Evolutionary conservation across 2,797 vertebrate species (phyloP).

Genomic region (Pseudochaenichthys georgianus): DNA sequence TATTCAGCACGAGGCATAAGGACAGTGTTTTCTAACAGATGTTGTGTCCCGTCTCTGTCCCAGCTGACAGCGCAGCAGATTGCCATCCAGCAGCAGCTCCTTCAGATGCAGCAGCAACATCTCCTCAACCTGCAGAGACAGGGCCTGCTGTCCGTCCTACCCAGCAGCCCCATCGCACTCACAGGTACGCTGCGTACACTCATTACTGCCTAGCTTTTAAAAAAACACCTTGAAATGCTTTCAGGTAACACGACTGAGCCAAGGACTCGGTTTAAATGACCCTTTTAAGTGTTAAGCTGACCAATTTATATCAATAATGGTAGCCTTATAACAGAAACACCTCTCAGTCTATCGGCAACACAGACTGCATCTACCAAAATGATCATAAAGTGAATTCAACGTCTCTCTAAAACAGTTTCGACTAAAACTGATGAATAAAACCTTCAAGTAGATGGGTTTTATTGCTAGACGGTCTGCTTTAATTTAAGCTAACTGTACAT

Average conservation of each 20-base stretch:
- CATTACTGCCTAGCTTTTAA: not conserved
- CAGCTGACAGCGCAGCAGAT: conserved; percentile 96
- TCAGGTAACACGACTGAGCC: not conserved
- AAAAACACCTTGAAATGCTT: not conserved
- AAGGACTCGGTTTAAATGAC: not conserved
- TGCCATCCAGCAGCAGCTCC: conserved; percentile 96
- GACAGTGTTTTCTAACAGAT: conserved; percentile 3
- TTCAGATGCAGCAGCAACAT: conserved; percentile 98
- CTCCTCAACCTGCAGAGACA: conserved; percentile 96
- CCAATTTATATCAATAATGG: no score
- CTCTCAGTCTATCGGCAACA: not conserved
- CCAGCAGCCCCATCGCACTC: conserved; percentile 58
- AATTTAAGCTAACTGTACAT: not conserved
- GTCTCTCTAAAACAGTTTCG: not conserved
- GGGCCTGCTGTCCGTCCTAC: conserved; percentile 92
- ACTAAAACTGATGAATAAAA: not conserved
- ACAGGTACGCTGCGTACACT: conserved; percentile 46
- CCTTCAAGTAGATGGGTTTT: not conserved
- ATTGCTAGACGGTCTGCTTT: not conserved
- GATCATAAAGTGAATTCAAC: not conserved
- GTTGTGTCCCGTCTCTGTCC: conserved; percentile 68
- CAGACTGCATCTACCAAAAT: not conserved
- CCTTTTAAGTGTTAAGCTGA: not conserved
- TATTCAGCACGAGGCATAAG: not conserved
- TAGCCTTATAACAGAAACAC: not conserved